Percentiles rank a stretch among this genome's conserved stretches.
phyloP scores from a whole-genome alignment of 1,140 invertebrate species.

The Leptopilina boulardi region DNA sequence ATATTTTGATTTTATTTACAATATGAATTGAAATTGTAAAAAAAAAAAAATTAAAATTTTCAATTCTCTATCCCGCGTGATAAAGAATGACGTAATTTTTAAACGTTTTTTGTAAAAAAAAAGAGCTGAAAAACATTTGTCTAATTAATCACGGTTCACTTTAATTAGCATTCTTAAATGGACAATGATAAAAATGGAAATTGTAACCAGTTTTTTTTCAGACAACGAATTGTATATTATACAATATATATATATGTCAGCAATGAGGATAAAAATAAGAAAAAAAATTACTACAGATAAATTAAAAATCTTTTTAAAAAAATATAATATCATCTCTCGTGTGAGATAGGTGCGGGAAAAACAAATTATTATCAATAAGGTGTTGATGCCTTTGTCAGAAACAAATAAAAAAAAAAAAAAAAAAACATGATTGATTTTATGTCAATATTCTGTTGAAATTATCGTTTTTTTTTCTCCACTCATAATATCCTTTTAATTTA shows the following conservation, averaged over 20 bases:
- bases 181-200: neutral
- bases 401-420: no score
- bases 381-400: neutral
- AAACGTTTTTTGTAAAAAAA: neutral
- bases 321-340: neutral
- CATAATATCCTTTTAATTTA: neutral
- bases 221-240: neutral
- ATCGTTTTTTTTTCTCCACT: neutral
- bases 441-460: slow-evolving; percentile 10
- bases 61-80: no score
- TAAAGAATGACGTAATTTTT: no score
- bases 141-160: neutral
- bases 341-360: neutral
- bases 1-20: no score
- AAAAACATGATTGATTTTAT: slow-evolving; percentile 7
- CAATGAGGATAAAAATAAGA: neutral
- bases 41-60: no score
- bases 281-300: neutral
- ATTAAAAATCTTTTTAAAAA: neutral
- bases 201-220: neutral
- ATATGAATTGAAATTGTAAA: no score
- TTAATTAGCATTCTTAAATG: neutral
- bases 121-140: neutral
- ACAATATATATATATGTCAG: neutral
- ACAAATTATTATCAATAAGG: neutral